Conservation (phyloP, 2,113 vertebrate genomes). For the Bombycilla garrulus region DNA sequence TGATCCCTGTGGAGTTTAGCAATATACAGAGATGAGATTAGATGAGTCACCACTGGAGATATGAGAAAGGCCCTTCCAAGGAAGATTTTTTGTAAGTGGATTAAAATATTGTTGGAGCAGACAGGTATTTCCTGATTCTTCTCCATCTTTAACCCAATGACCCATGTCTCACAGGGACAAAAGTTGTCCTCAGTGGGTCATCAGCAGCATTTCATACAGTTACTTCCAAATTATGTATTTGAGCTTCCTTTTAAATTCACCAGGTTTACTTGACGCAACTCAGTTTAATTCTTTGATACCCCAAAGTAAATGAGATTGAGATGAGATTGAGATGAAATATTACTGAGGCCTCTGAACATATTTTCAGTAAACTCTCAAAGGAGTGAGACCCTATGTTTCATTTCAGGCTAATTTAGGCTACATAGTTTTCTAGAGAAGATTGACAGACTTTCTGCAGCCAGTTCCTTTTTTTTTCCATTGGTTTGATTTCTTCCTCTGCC, state of each 20-base stretch:
- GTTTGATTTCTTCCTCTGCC: not conserved
- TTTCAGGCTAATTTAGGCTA: not conserved
- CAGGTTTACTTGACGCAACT: not conserved
- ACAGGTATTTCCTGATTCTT: slow-evolving; percentile 13
- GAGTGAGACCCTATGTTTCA: not conserved
- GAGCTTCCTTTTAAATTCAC: not conserved
- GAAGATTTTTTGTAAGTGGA: slow-evolving; percentile 25
- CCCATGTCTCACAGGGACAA: not conserved
- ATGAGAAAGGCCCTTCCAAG: slow-evolving; percentile 40
- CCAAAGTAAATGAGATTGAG: not conserved
- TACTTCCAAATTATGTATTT: slow-evolving; percentile 15
- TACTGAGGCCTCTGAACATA: not conserved
- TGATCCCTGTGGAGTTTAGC: slow-evolving; percentile 64
- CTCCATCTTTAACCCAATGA: not conserved
- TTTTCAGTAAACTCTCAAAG: slow-evolving; percentile 37
- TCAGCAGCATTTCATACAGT: slow-evolving; percentile 2
- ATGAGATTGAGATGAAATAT: not conserved
- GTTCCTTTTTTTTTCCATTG: not conserved
- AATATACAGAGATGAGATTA: slow-evolving; percentile 45
- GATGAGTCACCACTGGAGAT: slow-evolving; percentile 33
- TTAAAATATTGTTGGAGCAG: slow-evolving; percentile 25
- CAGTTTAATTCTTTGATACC: not conserved
- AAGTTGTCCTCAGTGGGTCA: slow-evolving; percentile 6
- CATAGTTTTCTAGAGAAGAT: slow-evolving; percentile 5
- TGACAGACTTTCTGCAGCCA: not conserved